phyloP scores from a whole-genome alignment of 2,113 vertebrate genomes.

The Odocoileus virginianus region DNA sequence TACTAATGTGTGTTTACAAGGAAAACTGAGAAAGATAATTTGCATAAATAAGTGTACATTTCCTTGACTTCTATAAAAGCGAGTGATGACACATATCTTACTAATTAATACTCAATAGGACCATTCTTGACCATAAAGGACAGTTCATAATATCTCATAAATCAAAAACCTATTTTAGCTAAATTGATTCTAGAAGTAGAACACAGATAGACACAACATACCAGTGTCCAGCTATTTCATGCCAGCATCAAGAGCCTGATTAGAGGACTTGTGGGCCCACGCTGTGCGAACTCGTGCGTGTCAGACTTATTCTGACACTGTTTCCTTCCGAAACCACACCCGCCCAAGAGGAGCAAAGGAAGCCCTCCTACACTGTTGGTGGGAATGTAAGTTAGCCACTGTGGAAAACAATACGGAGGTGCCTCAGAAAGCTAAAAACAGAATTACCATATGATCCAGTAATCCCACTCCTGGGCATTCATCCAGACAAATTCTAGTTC shows the following conservation, averaged over 20 bases:
- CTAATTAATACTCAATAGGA: background rate
- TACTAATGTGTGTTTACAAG: background rate
- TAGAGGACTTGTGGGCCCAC: background rate
- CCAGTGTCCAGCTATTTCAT: background rate
- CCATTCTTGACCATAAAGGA: background rate
- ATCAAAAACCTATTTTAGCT: background rate
- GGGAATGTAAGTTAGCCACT: background rate
- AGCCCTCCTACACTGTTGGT: background rate
- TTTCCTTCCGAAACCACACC: background rate
- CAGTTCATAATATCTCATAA: background rate
- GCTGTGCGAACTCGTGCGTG: background rate
- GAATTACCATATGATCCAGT: background rate
- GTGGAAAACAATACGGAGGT: background rate
- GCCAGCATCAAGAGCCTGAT: background rate
- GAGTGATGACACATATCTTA: background rate
- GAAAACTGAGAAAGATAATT: background rate
- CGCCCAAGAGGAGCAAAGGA: background rate
- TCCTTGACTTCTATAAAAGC: background rate
- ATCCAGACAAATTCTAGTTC: background rate
- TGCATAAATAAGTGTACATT: background rate
- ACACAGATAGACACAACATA: background rate
- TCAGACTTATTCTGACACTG: background rate
- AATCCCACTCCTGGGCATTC: background rate
- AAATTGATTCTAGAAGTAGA: conserved; percentile 5
- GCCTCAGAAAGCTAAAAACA: background rate